Percentiles rank a stretch among this genome's conserved stretches.
These are phyloP conservation scores for Molossus alvarezi DNA, from an alignment of 2,797 vertebrate species.

Conservation along the genomic window DNA sequence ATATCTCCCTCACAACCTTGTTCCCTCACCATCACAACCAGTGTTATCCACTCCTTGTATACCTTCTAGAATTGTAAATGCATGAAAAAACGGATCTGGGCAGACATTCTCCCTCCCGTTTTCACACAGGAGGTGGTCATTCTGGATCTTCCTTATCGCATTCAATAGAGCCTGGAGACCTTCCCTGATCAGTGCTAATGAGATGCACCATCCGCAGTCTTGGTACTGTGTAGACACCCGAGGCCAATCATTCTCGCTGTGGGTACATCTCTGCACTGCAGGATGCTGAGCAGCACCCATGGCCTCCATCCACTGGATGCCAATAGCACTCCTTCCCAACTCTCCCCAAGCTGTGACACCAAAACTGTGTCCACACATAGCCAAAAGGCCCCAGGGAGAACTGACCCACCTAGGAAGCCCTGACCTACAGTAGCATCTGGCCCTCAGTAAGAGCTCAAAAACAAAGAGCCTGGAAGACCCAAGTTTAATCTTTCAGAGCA, in stretches of 20 bases:
- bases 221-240: neutral
- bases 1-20: neutral
- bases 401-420: neutral
- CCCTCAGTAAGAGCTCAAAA: neutral
- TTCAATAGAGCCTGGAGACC: neutral
- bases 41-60: neutral
- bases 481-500: neutral
- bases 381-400: neutral
- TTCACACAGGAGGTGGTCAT: neutral
- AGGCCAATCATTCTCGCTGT: accelerated
- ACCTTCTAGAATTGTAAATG: neutral
- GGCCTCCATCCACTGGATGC: neutral
- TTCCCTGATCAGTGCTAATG: neutral
- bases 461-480: neutral
- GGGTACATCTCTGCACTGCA: neutral
- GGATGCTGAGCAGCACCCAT: neutral
- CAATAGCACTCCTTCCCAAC: neutral
- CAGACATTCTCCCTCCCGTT: neutral
- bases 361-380: neutral
- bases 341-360: neutral
- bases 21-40: neutral
- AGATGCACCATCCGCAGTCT: neutral
- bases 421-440: neutral
- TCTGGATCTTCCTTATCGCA: neutral
- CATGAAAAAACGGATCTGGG: neutral